These are phyloP conservation scores for Monochamus alternatus DNA, from an alignment of 2,888 invertebrate genomes.

Conservation along the genomic window DNA sequence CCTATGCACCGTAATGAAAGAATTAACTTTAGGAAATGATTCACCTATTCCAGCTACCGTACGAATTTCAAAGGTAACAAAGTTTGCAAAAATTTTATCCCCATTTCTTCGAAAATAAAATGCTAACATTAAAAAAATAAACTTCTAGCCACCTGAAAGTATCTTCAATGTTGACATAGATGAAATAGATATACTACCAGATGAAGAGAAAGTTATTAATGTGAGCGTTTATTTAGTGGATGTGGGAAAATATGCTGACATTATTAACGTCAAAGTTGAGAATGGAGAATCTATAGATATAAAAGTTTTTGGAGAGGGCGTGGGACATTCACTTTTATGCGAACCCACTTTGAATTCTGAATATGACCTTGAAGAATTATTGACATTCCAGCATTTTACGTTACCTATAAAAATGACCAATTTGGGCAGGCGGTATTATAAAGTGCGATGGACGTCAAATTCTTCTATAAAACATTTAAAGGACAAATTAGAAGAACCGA, in stretches of 20 bases:
- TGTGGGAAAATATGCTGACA: constrained; percentile 64
- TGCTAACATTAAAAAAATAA: background rate
- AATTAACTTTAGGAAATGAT: constrained; percentile 77
- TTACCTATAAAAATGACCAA: constrained; percentile 73
- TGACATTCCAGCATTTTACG: constrained; percentile 74
- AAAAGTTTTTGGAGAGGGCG: constrained; percentile 74
- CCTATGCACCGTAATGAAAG: constrained; percentile 72
- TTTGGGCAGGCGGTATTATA: constrained; percentile 73
- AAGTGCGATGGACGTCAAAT: constrained; percentile 72
- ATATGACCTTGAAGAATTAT: constrained; percentile 77
- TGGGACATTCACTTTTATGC: constrained; percentile 79
- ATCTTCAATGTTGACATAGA: constrained; percentile 64
- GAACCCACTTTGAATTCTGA: constrained; percentile 75
- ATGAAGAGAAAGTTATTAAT: constrained; percentile 59
- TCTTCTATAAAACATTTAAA: constrained; percentile 57
- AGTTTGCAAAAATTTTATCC: no score
- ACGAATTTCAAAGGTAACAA: constrained; percentile 63
- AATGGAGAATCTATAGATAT: constrained; percentile 70
- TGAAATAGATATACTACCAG: constrained; percentile 62
- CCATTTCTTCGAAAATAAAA: background rate
- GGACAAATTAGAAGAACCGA: constrained; percentile 44
- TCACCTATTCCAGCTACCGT: constrained; percentile 78
- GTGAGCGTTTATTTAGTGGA: constrained; percentile 66
- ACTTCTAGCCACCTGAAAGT: constrained; percentile 30
- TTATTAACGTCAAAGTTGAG: constrained; percentile 61